Conservation (phyloP, 2,888 invertebrate species). For the Nineta flava region DNA sequence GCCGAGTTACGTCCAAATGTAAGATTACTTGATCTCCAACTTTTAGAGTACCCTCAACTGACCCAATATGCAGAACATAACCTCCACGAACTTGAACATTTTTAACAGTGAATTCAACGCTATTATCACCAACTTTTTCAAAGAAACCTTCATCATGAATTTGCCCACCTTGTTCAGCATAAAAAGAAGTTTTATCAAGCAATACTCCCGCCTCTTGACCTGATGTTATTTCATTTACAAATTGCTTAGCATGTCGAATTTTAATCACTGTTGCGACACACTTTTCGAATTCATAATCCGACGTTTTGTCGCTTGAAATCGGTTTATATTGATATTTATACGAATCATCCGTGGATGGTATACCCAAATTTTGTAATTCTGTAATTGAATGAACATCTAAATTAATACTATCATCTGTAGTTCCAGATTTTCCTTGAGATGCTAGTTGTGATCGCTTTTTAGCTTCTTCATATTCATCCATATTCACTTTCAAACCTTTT, state of each 20-base stretch:
- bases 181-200: conserved; percentile 85
- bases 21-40: conserved; percentile 75
- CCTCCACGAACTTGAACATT: conserved; percentile 93
- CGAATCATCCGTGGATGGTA: conserved; percentile 77
- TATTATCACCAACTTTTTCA: conserved; percentile 66
- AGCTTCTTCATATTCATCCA: conserved; percentile 79
- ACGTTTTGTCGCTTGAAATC: conserved; percentile 41
- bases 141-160: conserved; percentile 92
- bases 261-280: conserved; percentile 68
- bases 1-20: conserved; percentile 67
- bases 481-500: conserved; percentile 73
- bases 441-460: conserved; percentile 76
- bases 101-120: conserved; percentile 79
- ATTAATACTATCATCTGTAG: conserved; percentile 67
- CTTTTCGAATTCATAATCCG: conserved; percentile 58
- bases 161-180: conserved; percentile 98
- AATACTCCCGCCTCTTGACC: conserved; percentile 87
- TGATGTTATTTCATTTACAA: conserved; percentile 64
- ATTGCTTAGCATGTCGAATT: conserved; percentile 61
- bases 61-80: conserved; percentile 86
- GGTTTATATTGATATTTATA: conserved; percentile 80
- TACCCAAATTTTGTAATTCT: conserved; percentile 61
- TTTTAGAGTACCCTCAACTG: conserved; percentile 60
- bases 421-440: conserved; percentile 75
- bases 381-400: conserved; percentile 92